These are phyloP conservation scores for Empidonax traillii DNA, from an alignment of 2,113 vertebrate species.

Conservation along the genomic window DNA sequence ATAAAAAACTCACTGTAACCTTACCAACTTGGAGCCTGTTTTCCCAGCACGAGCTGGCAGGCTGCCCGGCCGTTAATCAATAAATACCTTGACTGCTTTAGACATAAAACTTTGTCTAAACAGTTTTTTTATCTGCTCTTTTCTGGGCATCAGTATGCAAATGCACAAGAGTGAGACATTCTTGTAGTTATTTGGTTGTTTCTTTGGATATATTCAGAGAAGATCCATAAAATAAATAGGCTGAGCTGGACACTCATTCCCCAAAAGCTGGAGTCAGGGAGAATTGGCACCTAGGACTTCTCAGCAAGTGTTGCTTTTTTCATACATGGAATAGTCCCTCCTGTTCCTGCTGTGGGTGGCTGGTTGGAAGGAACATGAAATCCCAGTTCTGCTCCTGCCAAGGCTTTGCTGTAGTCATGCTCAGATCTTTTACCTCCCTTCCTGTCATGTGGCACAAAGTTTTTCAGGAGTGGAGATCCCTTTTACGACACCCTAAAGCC, in stretches of 20 bases:
- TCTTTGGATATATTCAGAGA: background rate
- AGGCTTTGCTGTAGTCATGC: background rate
- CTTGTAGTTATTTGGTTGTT: background rate
- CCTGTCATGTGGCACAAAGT: background rate
- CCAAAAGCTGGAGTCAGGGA: background rate
- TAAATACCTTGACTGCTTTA: too few species aligned
- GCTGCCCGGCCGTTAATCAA: too few species aligned
- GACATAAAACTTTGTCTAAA: too few species aligned
- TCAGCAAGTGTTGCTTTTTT: background rate
- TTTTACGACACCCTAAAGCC: background rate
- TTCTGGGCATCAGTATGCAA: too few species aligned
- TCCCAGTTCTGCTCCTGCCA: background rate
- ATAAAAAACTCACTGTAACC: too few species aligned
- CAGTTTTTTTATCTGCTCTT: too few species aligned
- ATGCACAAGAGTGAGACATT: background rate
- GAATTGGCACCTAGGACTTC: background rate
- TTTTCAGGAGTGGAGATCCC: background rate
- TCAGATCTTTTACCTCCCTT: background rate
- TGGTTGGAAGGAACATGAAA: background rate
- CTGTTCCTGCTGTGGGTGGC: background rate
- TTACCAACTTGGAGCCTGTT: too few species aligned
- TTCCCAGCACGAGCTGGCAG: too few species aligned
- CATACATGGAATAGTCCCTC: accelerated
- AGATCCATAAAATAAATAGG: background rate
- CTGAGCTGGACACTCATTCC: background rate